Base-by-base conservation (phyloP, 2,797 vertebrate species). In the Agapornis canus region DNA sequence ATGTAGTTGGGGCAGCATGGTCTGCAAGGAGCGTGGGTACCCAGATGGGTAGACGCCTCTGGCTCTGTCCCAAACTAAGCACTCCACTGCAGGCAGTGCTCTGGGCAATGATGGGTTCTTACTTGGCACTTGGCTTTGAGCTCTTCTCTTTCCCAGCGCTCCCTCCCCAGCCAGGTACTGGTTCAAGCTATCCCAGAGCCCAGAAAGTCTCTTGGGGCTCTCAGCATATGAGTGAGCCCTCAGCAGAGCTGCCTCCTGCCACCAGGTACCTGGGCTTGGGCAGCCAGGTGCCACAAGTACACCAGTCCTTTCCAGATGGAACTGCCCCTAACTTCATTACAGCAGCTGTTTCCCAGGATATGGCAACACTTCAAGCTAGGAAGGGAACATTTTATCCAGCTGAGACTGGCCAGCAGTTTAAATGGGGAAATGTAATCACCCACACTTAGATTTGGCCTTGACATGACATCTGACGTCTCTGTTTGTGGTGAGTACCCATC, bases 341-440 rank as follows among this genome's bases (percentile, higher is more conserved):
- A 91, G 92, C 95, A 96, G 92, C 95, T 95, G 86, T 82, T 84
- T 92, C 64, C 56, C 56, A 70, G 86, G 71, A 45, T 82, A 71
- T 22, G 3, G 37, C 78, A 77, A 52, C 75, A 12, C 56, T 91
- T 94, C 82, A 84, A 87, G 49, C 89, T 79, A 82, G 70, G 86
- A 93, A 89, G 89, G 89, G 96, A 96, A 93, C 94, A 89, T 92
- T 96, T 95, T 94, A 94, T 95, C 86, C 94, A 87, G 35, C 84
- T 66, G 81, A 91, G 86, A 69, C 49, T 89, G 81, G 10, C 66
- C 31, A 4, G 64, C 75, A 87, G 86, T 92, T 96, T 91, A 89
- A 93, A 93, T 77, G 89, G 75, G 91, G 91, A 94, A 93, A 87
- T 39, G 75, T 93, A 96, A 93, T 93, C 93, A 82, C 86, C 90